Conservation (phyloP, 2,888 invertebrate genomes). For the Eurytoma adleriae region DNA sequence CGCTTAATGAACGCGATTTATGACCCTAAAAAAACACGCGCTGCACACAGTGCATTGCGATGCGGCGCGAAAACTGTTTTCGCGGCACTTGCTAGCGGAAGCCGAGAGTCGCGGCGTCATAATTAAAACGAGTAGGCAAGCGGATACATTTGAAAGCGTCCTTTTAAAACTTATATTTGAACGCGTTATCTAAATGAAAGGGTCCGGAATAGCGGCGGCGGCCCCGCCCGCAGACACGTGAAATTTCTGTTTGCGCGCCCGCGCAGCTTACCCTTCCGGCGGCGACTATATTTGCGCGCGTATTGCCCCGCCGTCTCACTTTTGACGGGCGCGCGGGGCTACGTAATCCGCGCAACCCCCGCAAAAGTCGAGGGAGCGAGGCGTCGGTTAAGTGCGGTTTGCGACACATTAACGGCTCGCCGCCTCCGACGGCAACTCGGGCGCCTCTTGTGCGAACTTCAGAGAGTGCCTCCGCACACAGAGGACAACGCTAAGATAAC, state of each 20-base stretch:
- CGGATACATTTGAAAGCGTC: no score
- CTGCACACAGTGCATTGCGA: no score
- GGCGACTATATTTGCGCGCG: neutral
- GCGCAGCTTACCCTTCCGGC: no score
- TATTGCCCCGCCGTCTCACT: conserved; percentile 7
- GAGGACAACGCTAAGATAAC: conserved; percentile 16
- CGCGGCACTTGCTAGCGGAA: no score
- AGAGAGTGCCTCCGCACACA: conserved; percentile 58
- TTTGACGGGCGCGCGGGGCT: conserved; percentile 1
- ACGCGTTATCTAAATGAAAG: conserved; percentile 5
- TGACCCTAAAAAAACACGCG: no score
- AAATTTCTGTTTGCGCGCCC: conserved; percentile 17
- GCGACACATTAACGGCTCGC: conserved; percentile 60
- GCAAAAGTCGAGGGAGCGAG: conserved; percentile 3
- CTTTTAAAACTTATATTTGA: no score
- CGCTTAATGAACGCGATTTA: no score
- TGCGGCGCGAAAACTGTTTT: no score
- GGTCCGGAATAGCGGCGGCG: neutral
- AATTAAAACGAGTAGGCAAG: no score
- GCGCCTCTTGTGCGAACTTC: conserved; percentile 55
- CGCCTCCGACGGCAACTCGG: conserved; percentile 20
- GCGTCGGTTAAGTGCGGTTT: conserved; percentile 56
- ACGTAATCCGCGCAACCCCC: no score
- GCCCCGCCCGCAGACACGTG: neutral
- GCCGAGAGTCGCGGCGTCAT: no score